These are phyloP conservation scores for Ceriagrion tenellum DNA, from an alignment of 2,888 invertebrate genomes.

Conservation along the genomic window DNA sequence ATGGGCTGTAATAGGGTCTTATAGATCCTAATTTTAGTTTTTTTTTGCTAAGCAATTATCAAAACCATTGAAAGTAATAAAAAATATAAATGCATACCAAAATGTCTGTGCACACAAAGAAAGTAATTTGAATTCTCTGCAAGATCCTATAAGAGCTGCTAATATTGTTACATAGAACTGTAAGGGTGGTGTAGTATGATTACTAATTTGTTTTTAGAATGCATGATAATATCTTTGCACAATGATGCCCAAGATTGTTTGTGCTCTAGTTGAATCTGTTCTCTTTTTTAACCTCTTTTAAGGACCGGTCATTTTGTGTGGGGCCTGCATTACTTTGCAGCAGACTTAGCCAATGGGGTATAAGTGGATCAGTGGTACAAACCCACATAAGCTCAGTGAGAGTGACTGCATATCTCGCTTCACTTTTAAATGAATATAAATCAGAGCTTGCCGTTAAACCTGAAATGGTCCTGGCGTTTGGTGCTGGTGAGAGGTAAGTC, in stretches of 20 bases:
- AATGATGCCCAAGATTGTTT: too few species aligned
- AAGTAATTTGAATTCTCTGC: too few species aligned
- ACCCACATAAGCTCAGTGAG: slow-evolving; percentile 90
- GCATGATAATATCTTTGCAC: background rate
- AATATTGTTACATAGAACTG: too few species aligned
- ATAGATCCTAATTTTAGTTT: too few species aligned
- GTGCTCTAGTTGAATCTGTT: too few species aligned
- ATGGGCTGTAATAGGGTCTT: too few species aligned
- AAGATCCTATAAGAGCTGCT: too few species aligned
- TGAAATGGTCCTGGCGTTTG: slow-evolving; percentile 82
- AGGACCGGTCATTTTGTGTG: slow-evolving; percentile 90
- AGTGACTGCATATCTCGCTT: slow-evolving; percentile 88
- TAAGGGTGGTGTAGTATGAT: background rate
- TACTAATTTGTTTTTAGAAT: background rate
- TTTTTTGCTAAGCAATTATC: too few species aligned
- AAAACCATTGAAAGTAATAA: too few species aligned
- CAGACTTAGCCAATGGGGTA: slow-evolving; percentile 82
- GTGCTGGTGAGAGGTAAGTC: slow-evolving; percentile 78
- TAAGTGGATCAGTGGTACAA: slow-evolving; percentile 88
- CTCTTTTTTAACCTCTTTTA: slow-evolving; percentile 69
- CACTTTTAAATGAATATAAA: slow-evolving; percentile 76
- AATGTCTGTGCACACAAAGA: too few species aligned
- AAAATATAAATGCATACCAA: too few species aligned
- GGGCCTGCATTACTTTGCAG: slow-evolving; percentile 88
- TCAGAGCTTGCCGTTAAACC: slow-evolving; percentile 77